A percentile compares a stretch with the other conserved stretches of the same genome.
These are phyloP conservation scores for Cetoscarus ocellatus DNA, from an alignment of 2,797 vertebrate species.

Conservation along the genomic window DNA sequence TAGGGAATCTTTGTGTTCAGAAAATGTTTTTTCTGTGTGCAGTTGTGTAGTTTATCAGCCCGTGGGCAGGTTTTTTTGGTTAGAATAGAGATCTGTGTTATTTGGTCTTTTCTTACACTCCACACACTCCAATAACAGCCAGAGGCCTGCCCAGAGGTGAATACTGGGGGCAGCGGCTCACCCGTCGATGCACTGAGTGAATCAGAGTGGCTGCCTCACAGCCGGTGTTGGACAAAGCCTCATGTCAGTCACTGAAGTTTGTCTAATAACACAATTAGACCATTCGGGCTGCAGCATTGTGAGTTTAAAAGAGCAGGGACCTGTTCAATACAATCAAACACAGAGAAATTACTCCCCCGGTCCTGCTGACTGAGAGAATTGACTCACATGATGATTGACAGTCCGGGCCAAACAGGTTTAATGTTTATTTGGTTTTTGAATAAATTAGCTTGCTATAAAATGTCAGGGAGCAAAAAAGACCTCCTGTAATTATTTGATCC, in stretches of 20 bases:
- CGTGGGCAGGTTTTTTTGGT: constrained; percentile 30
- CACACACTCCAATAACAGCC: constrained; percentile 39
- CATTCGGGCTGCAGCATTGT: constrained; percentile 76
- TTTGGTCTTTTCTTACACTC: constrained; percentile 34
- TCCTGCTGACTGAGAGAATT: constrained; percentile 29
- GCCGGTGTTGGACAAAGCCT: constrained; percentile 58
- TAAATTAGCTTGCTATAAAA: constrained; percentile 35
- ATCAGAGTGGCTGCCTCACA: constrained; percentile 54
- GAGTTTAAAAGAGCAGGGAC: constrained; percentile 59
- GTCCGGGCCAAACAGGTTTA: constrained; percentile 41
- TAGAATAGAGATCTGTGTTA: constrained; percentile 32
- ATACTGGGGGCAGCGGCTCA: constrained; percentile 24
- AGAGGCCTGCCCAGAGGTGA: constrained; percentile 32
- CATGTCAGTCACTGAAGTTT: constrained; percentile 74
- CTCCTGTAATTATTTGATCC: too few relatives aligned
- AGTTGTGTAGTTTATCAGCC: constrained; percentile 9
- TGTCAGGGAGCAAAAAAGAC: not conserved
- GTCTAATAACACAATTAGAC: constrained; percentile 77
- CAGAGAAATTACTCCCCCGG: constrained; percentile 41
- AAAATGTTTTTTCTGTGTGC: not conserved
- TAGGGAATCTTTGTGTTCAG: not conserved
- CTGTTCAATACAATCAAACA: constrained; percentile 74
- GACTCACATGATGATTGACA: constrained; percentile 55
- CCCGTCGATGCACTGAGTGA: constrained; percentile 29
- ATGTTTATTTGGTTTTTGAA: constrained; percentile 30